Evolutionary conservation across 2,888 invertebrate species (phyloP).

Genomic region (Clepsis dumicolana): DNA sequence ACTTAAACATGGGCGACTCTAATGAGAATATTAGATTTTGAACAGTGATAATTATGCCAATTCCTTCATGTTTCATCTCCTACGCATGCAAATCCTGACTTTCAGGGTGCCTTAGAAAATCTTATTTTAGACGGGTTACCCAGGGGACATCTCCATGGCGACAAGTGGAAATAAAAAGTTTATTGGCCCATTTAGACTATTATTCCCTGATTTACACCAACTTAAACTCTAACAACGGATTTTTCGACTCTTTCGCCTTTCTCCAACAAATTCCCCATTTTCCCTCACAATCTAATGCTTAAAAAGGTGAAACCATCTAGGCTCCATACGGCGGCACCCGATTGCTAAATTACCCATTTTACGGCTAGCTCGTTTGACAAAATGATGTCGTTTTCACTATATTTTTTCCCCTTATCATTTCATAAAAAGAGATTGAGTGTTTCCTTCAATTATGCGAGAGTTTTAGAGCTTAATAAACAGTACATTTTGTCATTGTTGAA

Average conservation of each 20-base stretch:
- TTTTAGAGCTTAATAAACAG: slow-evolving; percentile 11
- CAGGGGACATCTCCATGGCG: too few relatives aligned
- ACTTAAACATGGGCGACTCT: too few relatives aligned
- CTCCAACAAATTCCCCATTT: slow-evolving; percentile 1
- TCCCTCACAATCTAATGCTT: not conserved
- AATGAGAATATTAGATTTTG: too few relatives aligned
- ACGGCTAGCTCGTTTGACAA: slow-evolving; percentile 36
- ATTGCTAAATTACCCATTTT: slow-evolving; percentile 41
- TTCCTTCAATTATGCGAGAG: slow-evolving; percentile 36
- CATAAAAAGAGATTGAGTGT: slow-evolving; percentile 33
- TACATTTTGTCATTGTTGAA: not conserved
- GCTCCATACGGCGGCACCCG: slow-evolving; percentile 24
- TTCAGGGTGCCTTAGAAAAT: too few relatives aligned
- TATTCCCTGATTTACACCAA: not conserved
- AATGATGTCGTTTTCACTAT: slow-evolving; percentile 42
- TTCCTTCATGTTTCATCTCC: too few relatives aligned
- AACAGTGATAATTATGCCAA: too few relatives aligned
- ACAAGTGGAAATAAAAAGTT: too few relatives aligned
- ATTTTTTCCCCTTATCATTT: slow-evolving; percentile 42
- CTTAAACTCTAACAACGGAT: not conserved
- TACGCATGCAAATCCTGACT: too few relatives aligned
- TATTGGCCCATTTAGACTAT: not conserved
- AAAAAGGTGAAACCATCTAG: slow-evolving; percentile 16
- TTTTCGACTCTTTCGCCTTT: not conserved
- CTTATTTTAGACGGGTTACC: too few relatives aligned